Conservation (phyloP, 2,797 vertebrate species). For the Muraenolepis orangiensis region DNA sequence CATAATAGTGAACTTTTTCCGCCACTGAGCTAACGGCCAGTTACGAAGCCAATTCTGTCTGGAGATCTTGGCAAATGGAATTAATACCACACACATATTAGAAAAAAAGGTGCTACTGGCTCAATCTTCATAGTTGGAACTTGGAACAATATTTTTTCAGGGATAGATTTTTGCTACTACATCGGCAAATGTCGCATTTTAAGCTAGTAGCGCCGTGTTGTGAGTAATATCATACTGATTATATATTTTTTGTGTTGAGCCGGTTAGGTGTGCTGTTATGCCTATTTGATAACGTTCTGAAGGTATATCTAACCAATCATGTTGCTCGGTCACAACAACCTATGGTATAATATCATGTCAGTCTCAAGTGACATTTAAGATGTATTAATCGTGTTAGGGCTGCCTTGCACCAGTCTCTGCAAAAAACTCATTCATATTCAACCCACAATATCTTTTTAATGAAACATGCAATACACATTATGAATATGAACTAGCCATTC, state of each 20-base stretch:
- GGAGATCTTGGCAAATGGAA: background rate
- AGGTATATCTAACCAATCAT: background rate
- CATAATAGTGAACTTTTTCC: too few relatives aligned
- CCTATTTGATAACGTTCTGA: too few relatives aligned
- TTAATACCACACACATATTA: too few relatives aligned
- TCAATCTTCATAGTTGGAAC: too few relatives aligned
- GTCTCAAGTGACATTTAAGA: too few relatives aligned
- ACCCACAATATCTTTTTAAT: background rate
- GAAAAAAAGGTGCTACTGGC: too few relatives aligned
- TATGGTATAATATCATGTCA: background rate
- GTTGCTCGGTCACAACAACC: background rate
- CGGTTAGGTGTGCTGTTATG: too few relatives aligned
- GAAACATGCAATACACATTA: background rate
- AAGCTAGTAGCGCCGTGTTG: conserved; percentile 30
- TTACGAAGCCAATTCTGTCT: background rate
- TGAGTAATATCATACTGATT: too few relatives aligned
- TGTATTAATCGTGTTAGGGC: background rate
- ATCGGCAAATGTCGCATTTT: too few relatives aligned
- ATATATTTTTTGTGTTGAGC: conserved; percentile 14
- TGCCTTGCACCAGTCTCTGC: background rate
- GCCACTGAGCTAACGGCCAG: too few relatives aligned
- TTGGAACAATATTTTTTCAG: too few relatives aligned
- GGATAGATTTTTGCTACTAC: too few relatives aligned
- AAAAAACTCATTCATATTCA: background rate
- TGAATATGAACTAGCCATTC: background rate